A percentile compares a stretch with the other conserved stretches of the same genome.
phyloP scores from a whole-genome alignment of 2,113 vertebrate species.

The Tupaia tana region DNA sequence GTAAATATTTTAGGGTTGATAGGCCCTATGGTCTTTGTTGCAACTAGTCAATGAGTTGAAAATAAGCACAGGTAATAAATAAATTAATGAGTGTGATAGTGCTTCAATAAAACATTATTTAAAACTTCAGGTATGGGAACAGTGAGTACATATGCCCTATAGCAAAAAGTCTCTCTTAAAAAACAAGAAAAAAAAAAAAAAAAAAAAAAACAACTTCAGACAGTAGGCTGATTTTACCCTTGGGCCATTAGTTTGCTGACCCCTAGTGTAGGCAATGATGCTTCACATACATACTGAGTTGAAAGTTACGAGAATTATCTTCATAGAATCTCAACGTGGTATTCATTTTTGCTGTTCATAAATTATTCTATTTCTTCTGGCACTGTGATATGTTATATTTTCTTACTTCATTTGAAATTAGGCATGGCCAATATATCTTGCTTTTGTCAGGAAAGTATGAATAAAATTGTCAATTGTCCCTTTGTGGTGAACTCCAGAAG shows the following conservation, averaged over 20 bases:
- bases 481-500: neutral
- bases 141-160: too few species aligned
- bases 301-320: neutral
- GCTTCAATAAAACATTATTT: neutral
- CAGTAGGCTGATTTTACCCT: neutral
- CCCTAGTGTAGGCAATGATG: neutral
- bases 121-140: neutral
- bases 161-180: too few species aligned
- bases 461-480: neutral
- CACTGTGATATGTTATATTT: neutral
- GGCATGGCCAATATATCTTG: neutral
- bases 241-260: neutral
- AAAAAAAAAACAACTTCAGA: neutral
- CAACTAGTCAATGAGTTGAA: neutral
- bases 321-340: neutral
- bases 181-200: too few species aligned
- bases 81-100: neutral
- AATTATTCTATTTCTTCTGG: neutral
- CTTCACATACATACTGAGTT: neutral
- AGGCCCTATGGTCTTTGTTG: neutral
- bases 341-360: neutral
- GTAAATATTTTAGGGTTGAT: neutral
- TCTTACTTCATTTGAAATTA: neutral
- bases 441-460: neutral
- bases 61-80: neutral